These are phyloP conservation scores for Heliothis peltigera DNA, from an alignment of 2,888 invertebrate genomes.

Conservation along the genomic window DNA sequence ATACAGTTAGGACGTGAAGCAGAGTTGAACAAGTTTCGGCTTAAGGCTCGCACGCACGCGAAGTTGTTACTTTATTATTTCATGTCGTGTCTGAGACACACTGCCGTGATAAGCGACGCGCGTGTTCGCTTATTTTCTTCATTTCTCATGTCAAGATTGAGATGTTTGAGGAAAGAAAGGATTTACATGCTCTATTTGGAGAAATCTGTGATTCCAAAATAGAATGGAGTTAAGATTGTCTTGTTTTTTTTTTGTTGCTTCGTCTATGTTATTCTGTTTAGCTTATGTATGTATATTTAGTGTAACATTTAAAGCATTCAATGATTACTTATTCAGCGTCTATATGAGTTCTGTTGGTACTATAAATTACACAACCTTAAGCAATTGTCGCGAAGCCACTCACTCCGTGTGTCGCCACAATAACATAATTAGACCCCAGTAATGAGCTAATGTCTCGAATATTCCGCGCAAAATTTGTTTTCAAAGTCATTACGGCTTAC, in stretches of 20 bases:
- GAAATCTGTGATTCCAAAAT: slow-evolving; percentile 19
- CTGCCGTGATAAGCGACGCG: slow-evolving; percentile 20
- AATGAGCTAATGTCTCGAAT: slow-evolving; percentile 63
- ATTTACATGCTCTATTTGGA: slow-evolving; percentile 25
- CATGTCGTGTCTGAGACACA: slow-evolving; percentile 51
- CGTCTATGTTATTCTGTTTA: background rate
- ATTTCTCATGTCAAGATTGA: slow-evolving; percentile 27
- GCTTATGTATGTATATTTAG: background rate
- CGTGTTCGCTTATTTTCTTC: slow-evolving; percentile 38
- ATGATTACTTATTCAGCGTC: background rate
- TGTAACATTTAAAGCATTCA: background rate
- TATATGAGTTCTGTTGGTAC: background rate
- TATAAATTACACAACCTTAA: slow-evolving; percentile 9
- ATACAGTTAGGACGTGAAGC: slow-evolving; percentile 43
- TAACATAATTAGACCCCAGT: slow-evolving; percentile 61
- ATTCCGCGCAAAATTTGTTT: slow-evolving; percentile 63
- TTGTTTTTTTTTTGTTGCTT: slow-evolving; percentile 2
- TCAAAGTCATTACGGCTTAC: slow-evolving; percentile 55
- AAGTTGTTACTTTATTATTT: slow-evolving; percentile 62
- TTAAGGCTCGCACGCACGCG: slow-evolving; percentile 51
- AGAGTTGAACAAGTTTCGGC: slow-evolving; percentile 58
- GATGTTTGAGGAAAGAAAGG: slow-evolving; percentile 37
- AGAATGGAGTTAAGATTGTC: slow-evolving; percentile 3
- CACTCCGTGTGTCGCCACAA: slow-evolving; percentile 48
- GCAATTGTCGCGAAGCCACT: background rate